Conservation (phyloP, 2,113 vertebrate genomes). For the Ctenodactylus gundi region DNA sequence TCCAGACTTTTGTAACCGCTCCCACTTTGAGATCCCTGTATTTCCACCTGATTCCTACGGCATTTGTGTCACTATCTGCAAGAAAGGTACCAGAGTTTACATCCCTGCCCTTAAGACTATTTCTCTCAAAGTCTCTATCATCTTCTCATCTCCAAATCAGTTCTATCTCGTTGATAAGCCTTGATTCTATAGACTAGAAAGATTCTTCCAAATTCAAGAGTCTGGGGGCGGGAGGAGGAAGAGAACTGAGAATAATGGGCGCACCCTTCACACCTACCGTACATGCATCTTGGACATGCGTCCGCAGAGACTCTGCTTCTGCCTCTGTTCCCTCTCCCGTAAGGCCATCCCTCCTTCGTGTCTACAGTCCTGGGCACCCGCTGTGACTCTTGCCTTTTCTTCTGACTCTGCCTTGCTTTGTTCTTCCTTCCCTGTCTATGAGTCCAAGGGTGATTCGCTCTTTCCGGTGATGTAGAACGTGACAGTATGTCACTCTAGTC, state of each 20-base stretch:
- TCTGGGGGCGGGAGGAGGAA: neutral
- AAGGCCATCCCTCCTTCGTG: too few species aligned
- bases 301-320: neutral
- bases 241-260: neutral
- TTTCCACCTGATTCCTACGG: neutral
- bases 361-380: neutral
- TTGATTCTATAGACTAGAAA: neutral
- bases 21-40: neutral
- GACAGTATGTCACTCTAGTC: neutral
- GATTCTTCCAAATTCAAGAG: neutral
- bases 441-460: neutral
- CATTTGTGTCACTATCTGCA: neutral
- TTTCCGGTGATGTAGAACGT: neutral
- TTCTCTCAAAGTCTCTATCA: neutral
- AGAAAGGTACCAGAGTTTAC: neutral
- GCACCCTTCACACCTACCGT: too few species aligned
- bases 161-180: neutral
- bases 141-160: conserved; percentile 22
- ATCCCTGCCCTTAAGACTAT: neutral
- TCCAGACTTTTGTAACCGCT: neutral
- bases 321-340: neutral
- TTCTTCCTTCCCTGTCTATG: neutral
- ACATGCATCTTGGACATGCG: too few species aligned
- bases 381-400: neutral
- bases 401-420: neutral